Base-by-base conservation (phyloP, 2,797 vertebrate genomes). In the Falco naumanni region DNA sequence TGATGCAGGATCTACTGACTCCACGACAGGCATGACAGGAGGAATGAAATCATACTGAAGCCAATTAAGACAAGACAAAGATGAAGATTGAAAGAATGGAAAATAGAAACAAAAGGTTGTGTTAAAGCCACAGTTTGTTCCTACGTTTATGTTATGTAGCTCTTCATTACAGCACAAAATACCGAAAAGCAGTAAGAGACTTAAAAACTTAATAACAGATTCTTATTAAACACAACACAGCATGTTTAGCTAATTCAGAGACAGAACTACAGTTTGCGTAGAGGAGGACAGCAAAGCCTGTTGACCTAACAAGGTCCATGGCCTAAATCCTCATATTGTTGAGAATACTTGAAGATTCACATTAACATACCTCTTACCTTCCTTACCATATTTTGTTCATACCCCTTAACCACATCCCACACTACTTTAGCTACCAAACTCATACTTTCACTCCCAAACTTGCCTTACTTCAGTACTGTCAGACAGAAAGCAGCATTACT, bases 11-110 rank as follows among this genome's bases (percentile, higher is more conserved):
- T 99, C 98, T 98, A 99, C 97, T 96, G 98, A 99, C 96, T 99
- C 99, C 98, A 97, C 97, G 98, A 98, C 98, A 98, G 99, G 98
- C 98, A 98, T 98, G 98, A 98, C 95, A 98, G 99, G 98, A 98
- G 99, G 98, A 98, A 99, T 98, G 98, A 98, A 98, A 98, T 99
- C 99, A 99, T 98, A 99, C 99, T 99, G 98, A 98, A 99, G 98
- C 98, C 98, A 98, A 97, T 98, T 98, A 97, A 98, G 98, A 98
- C 98, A 98, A 98, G 98, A 99, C 97, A 98, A 96, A 98, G 94
- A 96, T 78, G 92, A 94, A 97, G 94, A 97, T 93, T 85, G 95
- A 98, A 98, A 98, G 93, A 56, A 96, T 47, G 76, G 94, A 97
- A 96, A 98, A 92, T 28, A 97, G 89, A 97, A 97, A 88, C 20